Evolutionary conservation across 1,140 invertebrate genomes (phyloP).

Genomic region (Drosophila obscura): DNA sequence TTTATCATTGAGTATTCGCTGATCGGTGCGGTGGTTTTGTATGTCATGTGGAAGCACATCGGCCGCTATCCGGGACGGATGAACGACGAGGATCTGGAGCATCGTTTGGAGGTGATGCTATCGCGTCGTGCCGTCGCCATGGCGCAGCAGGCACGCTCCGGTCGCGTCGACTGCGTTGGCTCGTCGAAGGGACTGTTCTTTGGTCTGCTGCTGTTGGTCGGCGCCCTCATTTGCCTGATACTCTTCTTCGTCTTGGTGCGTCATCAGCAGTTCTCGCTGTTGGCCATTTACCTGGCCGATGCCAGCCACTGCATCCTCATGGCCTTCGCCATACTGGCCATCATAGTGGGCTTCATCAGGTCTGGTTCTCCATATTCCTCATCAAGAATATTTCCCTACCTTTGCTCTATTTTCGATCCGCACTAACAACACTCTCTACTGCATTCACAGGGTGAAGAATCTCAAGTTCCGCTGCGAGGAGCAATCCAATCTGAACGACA

Average conservation of each 20-base stretch:
- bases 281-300: slow-evolving; percentile 95
- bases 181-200: slow-evolving; percentile 97
- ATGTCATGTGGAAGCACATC: slow-evolving; percentile 99
- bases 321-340: slow-evolving; percentile 93
- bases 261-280: slow-evolving; percentile 90
- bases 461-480: slow-evolving; percentile 95
- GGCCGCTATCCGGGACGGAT: slow-evolving; percentile 92
- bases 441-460: slow-evolving; percentile 89
- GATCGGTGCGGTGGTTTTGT: slow-evolving; percentile 98
- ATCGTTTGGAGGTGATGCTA: slow-evolving; percentile 92
- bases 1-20: slow-evolving; percentile 99
- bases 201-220: slow-evolving; percentile 94
- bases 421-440: slow-evolving; percentile 9
- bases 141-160: slow-evolving; percentile 91
- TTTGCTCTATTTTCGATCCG: not conserved
- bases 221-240: slow-evolving; percentile 96
- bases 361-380: slow-evolving; percentile 80
- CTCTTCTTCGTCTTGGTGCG: slow-evolving; percentile 96
- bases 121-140: slow-evolving; percentile 92
- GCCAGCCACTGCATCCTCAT: slow-evolving; percentile 95
- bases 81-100: slow-evolving; percentile 93
- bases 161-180: slow-evolving; percentile 95
- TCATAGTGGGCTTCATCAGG: slow-evolving; percentile 94
- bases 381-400: not conserved
- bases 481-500: slow-evolving; percentile 94